These are phyloP conservation scores for Cervus canadensis DNA, from an alignment of 2,113 vertebrate genomes.

Conservation along the genomic window DNA sequence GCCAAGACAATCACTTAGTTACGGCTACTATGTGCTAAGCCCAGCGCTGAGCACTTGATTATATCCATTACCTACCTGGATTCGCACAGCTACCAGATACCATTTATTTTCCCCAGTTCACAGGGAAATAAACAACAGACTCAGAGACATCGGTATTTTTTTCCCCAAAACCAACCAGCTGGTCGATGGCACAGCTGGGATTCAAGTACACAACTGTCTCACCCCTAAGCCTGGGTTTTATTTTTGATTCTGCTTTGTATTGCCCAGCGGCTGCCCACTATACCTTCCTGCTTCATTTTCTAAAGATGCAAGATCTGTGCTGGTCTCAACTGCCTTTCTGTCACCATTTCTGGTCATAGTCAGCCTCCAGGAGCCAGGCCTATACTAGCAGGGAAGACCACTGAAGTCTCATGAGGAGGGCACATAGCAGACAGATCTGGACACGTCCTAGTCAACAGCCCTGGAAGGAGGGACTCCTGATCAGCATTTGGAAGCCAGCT, in stretches of 20 bases:
- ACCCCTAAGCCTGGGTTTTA: neutral
- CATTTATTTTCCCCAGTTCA: neutral
- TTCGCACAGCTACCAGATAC: neutral
- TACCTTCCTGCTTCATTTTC: neutral
- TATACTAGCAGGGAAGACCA: neutral
- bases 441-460: neutral
- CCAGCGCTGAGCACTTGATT: neutral
- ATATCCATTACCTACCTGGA: neutral
- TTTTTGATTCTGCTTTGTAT: accelerated
- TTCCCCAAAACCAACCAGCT: neutral
- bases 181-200: neutral
- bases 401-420: neutral
- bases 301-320: neutral
- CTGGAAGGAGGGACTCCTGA: neutral
- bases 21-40: neutral
- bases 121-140: neutral
- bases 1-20: neutral
- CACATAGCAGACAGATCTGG: neutral
- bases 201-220: neutral
- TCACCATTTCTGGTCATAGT: neutral
- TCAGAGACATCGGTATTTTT: neutral
- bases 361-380: neutral
- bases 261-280: too few relatives aligned
- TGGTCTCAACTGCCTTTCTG: neutral
- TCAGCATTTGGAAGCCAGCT: neutral